Percentiles rank a stretch among this genome's conserved stretches.
phyloP scores from a whole-genome alignment of 2,888 invertebrate species.

The Thera obeliscata region DNA sequence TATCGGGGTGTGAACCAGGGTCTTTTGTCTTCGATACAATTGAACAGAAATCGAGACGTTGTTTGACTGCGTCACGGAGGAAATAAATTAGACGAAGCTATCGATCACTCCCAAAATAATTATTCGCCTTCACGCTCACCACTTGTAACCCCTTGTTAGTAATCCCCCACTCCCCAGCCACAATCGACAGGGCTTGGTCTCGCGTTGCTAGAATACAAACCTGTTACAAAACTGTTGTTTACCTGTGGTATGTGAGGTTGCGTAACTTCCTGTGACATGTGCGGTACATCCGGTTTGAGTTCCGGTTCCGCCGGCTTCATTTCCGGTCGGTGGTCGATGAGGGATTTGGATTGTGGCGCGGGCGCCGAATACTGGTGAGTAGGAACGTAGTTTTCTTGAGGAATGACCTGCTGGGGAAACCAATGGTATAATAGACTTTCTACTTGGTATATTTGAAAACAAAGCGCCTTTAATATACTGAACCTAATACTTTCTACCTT shows the following conservation, averaged over 20 bases:
- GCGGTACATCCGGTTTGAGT: slow-evolving; percentile 38
- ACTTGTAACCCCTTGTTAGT: neutral
- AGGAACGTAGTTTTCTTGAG: slow-evolving; percentile 53
- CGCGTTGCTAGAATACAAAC: neutral
- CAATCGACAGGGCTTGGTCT: too few relatives aligned
- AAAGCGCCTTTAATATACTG: too few relatives aligned
- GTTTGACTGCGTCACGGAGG: too few relatives aligned
- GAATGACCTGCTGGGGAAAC: slow-evolving; percentile 41
- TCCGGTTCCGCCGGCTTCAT: slow-evolving; percentile 39
- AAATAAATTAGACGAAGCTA: too few relatives aligned
- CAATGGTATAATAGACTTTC: neutral
- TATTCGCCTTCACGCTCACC: too few relatives aligned
- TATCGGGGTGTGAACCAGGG: too few relatives aligned
- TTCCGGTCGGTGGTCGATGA: slow-evolving; percentile 47
- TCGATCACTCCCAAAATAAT: too few relatives aligned
- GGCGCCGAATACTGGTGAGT: slow-evolving; percentile 68
- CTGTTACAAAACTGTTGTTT: neutral
- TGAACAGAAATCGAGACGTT: too few relatives aligned
- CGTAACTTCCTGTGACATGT: slow-evolving; percentile 10
- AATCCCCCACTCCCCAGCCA: neutral
- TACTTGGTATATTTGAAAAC: too few relatives aligned
- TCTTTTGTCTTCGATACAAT: too few relatives aligned
- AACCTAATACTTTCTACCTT: too few relatives aligned
- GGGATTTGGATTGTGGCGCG: slow-evolving; percentile 51
- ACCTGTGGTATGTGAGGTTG: slow-evolving; percentile 13